These are phyloP conservation scores for Troglohyphantes excavatus DNA, from an alignment of 2,888 invertebrate genomes.

Conservation along the genomic window DNA sequence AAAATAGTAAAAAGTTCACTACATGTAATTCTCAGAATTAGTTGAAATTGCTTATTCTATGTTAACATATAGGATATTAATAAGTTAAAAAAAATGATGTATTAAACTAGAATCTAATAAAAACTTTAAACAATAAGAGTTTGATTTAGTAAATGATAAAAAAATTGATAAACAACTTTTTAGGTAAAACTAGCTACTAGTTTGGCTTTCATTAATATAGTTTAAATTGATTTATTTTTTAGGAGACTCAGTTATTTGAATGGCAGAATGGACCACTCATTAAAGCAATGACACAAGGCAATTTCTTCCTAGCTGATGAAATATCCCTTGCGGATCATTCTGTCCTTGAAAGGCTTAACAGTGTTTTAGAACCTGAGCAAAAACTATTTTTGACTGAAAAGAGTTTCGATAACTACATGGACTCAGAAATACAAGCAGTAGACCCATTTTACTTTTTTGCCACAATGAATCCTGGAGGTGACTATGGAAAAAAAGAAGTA, in stretches of 20 bases:
- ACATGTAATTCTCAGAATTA: too few relatives aligned
- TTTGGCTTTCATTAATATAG: too few relatives aligned
- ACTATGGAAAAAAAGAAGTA: constrained; percentile 98
- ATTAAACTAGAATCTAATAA: too few relatives aligned
- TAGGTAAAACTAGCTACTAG: too few relatives aligned
- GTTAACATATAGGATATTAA: too few relatives aligned
- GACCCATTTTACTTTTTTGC: constrained; percentile 94
- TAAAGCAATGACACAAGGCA: constrained; percentile 92
- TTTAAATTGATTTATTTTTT: not conserved
- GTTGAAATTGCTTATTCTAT: too few relatives aligned
- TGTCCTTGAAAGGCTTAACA: constrained; percentile 97
- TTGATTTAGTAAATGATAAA: too few relatives aligned
- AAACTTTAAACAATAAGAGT: too few relatives aligned
- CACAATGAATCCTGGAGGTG: constrained; percentile 99
- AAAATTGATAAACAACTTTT: too few relatives aligned
- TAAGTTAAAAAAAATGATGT: too few relatives aligned
- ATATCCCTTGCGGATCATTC: constrained; percentile 99
- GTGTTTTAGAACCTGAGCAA: constrained; percentile 95
- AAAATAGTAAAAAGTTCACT: too few relatives aligned
- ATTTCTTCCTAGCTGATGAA: constrained; percentile 97
- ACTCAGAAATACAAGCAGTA: constrained; percentile 86
- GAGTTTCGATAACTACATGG: constrained; percentile 84
- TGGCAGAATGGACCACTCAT: constrained; percentile 99
- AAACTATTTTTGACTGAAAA: constrained; percentile 95
- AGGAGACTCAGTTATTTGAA: constrained; percentile 88